phyloP scores from a whole-genome alignment of 2,113 vertebrate genomes.

The Heterotilapia buettikoferi region DNA sequence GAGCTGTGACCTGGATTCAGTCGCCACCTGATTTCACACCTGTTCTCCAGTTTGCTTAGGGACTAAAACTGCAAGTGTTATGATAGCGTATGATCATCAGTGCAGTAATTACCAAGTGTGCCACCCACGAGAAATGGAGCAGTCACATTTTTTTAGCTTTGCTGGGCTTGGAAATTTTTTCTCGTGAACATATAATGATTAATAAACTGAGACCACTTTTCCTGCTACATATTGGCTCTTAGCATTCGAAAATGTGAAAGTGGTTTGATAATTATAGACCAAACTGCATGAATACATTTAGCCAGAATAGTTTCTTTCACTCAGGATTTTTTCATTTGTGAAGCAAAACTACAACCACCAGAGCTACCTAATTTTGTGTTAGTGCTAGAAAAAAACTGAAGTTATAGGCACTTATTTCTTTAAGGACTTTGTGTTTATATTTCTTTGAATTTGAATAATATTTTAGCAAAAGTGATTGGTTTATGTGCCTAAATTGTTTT shows the following conservation, averaged over 20 bases:
- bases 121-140: slow-evolving; percentile 12
- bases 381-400: background rate
- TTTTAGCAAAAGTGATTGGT: background rate
- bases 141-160: background rate
- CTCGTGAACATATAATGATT: background rate
- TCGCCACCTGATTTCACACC: slow-evolving; percentile 10
- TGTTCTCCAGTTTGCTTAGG: slow-evolving; percentile 22
- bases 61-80: background rate
- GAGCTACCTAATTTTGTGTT: background rate
- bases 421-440: background rate
- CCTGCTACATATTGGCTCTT: background rate
- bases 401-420: background rate
- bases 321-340: background rate
- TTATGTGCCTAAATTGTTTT: background rate
- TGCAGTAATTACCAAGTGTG: slow-evolving; percentile 5
- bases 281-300: background rate
- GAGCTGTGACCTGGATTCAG: slow-evolving; percentile 9
- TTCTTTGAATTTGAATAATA: background rate
- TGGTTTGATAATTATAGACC: background rate
- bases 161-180: background rate
- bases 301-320: background rate
- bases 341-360: background rate
- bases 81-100: background rate
- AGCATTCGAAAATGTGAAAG: background rate
- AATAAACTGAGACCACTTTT: background rate